phyloP scores from a whole-genome alignment of 2,888 invertebrate genomes.

The Plemyria rubiginata region DNA sequence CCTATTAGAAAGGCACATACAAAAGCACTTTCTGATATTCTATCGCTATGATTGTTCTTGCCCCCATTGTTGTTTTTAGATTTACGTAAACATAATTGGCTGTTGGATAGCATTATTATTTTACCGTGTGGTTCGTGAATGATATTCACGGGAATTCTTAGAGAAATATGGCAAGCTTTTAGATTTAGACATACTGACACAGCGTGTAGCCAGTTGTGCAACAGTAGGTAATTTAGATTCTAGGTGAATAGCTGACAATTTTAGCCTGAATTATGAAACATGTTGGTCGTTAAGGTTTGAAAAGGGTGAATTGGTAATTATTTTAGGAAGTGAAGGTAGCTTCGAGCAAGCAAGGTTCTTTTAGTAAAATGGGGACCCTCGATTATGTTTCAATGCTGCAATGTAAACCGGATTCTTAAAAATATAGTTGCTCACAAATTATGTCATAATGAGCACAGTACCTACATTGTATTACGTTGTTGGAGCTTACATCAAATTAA shows the following conservation, averaged over 20 bases:
- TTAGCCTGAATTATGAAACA: constrained; percentile 29
- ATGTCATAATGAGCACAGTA: too few relatives aligned
- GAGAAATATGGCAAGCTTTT: constrained; percentile 13
- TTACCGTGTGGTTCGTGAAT: constrained; percentile 4
- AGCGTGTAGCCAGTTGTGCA: constrained; percentile 44
- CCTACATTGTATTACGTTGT: too few relatives aligned
- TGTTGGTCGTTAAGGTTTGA: constrained; percentile 34
- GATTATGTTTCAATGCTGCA: not conserved
- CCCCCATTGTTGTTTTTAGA: constrained; percentile 34
- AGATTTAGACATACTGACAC: not conserved
- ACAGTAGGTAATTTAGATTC: constrained; percentile 52
- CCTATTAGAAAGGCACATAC: constrained; percentile 33
- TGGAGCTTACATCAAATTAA: too few relatives aligned
- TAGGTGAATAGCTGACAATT: constrained; percentile 37
- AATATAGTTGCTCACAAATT: too few relatives aligned
- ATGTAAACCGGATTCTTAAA: not conserved
- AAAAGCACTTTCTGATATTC: constrained; percentile 34
- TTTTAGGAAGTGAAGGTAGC: constrained; percentile 47
- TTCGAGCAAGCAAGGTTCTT: constrained; percentile 14
- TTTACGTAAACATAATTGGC: constrained; percentile 23
- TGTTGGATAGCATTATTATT: constrained; percentile 20
- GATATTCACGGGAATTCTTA: not conserved
- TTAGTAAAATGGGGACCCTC: not conserved
- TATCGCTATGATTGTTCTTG: constrained; percentile 33
- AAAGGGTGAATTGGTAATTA: constrained; percentile 48